Evolutionary conservation across 2,888 invertebrate genomes (phyloP), one percentile per base, ranked within the genome.

Genomic region (Drosophila nr. medialis): DNA sequence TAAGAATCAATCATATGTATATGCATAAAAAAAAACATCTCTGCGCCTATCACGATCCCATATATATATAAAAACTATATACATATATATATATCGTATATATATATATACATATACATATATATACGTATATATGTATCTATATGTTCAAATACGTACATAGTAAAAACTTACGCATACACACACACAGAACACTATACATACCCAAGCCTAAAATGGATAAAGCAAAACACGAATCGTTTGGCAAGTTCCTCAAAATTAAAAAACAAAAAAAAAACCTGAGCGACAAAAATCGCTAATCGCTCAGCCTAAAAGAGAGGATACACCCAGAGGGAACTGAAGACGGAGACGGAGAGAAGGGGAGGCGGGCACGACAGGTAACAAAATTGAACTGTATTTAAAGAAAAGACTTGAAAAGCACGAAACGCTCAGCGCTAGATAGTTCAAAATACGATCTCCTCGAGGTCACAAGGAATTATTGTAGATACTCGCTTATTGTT

Each of bases 361-460:
- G 21, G 27, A 27, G 11, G n/a, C n/a, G n/a, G n/a, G n/a, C n/a
- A n/a, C n/a, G n/a, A n/a, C n/a, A n/a, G n/a, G n/a, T n/a, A n/a
- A n/a, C n/a, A n/a, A n/a, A n/a, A n/a, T n/a, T n/a, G n/a, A n/a
- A n/a, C n/a, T n/a, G n/a, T n/a, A n/a, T n/a, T n/a, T n/a, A n/a
- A n/a, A n/a, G n/a, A n/a, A n/a, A n/a, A n/a, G n/a, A n/a, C n/a
- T n/a, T n/a, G 42, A 80, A 58, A 54, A 65, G 76, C 76, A 80
- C 45, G 45, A 69, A 69, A 54, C 80, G 80, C 71, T 80, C 40
- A 60, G 64, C 71, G 70, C 80, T 75, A 75, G 30, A 54, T 68
- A 68, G 80, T 80, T 80, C 50, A 69, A 60, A 61, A 48, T 24
- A 49, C 38, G 76, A 64, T 77, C 63, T 62, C 53, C 10, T 53